A percentile compares a stretch with the other conserved stretches of the same genome.
Conservation (phyloP, 2,113 vertebrate genomes). For the Macrotus californicus region DNA sequence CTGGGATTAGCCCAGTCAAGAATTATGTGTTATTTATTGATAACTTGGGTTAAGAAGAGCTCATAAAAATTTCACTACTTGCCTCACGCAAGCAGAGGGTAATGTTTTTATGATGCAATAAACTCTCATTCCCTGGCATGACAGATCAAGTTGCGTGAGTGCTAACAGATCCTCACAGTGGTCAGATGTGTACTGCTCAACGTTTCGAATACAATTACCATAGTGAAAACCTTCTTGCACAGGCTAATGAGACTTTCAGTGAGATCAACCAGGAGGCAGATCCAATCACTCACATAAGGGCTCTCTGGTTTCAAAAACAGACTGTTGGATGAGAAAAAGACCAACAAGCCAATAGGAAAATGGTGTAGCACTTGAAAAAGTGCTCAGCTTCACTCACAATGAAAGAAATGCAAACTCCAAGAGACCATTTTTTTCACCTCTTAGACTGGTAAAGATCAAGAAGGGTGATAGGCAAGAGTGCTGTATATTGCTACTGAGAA, state of each 20-base stretch:
- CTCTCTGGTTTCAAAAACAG: conserved; percentile 36
- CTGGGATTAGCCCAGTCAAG: conserved; percentile 47
- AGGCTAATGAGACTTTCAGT: conserved; percentile 66
- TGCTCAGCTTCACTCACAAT: background rate
- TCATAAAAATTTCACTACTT: conserved; percentile 63
- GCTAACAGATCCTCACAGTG: conserved; percentile 49
- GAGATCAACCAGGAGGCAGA: conserved; percentile 55
- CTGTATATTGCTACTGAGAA: background rate
- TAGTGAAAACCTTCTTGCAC: conserved; percentile 50
- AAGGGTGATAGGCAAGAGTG: background rate
- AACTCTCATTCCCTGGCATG: conserved; percentile 41
- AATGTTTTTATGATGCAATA: conserved; percentile 67
- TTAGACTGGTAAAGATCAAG: background rate
- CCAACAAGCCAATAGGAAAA: background rate
- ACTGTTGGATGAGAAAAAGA: background rate
- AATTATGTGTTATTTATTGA: conserved; percentile 62
- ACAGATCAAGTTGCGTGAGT: conserved; percentile 36
- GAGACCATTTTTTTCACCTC: background rate
- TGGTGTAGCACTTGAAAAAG: background rate
- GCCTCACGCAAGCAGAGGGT: conserved; percentile 24
- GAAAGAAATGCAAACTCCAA: background rate
- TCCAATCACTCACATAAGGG: conserved; percentile 5
- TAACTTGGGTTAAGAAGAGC: conserved; percentile 52
- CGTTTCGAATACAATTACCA: conserved; percentile 58
- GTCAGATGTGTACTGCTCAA: conserved; percentile 60